A percentile compares a stretch with the other conserved stretches of the same genome.
Evolutionary conservation across 2,797 vertebrate species (phyloP).

Genomic region (Amphiprion clarkii): DNA sequence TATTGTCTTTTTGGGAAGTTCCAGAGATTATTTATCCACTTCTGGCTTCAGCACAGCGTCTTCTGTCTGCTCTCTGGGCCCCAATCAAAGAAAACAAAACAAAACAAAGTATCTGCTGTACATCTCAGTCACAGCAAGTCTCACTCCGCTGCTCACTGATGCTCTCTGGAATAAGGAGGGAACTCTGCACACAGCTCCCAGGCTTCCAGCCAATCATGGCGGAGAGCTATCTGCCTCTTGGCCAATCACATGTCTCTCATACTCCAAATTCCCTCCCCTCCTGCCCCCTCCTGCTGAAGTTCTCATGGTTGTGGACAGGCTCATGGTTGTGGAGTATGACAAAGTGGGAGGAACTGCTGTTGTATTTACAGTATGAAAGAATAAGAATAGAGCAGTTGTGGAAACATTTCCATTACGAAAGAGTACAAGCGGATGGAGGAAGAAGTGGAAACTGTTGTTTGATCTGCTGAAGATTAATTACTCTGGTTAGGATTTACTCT

Average conservation of each 20-base stretch:
- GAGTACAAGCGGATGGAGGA: conserved; percentile 1
- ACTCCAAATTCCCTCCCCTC: conserved; percentile 38
- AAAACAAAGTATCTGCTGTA: conserved; percentile 69
- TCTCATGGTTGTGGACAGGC: conserved; percentile 67
- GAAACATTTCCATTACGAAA: conserved; percentile 49
- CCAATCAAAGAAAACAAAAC: conserved; percentile 64
- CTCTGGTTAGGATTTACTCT: conserved; percentile 11
- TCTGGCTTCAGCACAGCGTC: conserved; percentile 16
- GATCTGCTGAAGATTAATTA: conserved; percentile 19
- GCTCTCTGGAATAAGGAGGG: conserved; percentile 80
- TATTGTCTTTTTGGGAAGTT: conserved; percentile 55
- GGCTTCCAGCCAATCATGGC: conserved; percentile 75
- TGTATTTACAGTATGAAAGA: conserved; percentile 44
- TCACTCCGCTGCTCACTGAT: conserved; percentile 74
- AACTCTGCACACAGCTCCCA: conserved; percentile 75
- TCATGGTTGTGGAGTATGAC: conserved; percentile 31
- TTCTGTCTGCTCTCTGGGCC: conserved; percentile 35
- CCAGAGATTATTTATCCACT: conserved; percentile 47
- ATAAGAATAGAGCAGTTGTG: conserved; percentile 33
- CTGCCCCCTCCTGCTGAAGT: conserved; percentile 50
- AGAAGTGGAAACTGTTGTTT: conserved; percentile 10
- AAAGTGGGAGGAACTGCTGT: conserved; percentile 29
- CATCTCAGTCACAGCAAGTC: conserved; percentile 69
- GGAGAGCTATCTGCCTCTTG: conserved; percentile 47
- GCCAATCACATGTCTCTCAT: conserved; percentile 60